Base-by-base conservation (phyloP, 2,113 vertebrate genomes). In the Dasyurus viverrinus region DNA sequence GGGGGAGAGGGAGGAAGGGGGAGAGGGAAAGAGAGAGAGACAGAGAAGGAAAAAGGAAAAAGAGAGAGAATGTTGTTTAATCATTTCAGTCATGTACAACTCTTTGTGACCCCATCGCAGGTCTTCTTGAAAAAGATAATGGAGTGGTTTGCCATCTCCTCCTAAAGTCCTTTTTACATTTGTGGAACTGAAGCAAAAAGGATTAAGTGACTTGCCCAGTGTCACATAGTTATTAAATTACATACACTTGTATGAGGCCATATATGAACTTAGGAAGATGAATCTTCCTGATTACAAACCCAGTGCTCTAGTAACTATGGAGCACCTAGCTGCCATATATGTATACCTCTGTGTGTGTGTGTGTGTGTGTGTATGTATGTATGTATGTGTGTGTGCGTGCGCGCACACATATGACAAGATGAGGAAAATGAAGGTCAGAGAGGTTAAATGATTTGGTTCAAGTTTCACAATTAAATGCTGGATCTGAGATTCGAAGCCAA, bases 331-430 rank as follows among this genome's bases (percentile, higher is more conserved):
- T 36, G 4, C 57, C 27, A 30, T 30, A 3, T 12, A 36, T 68
- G 3, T 16, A 1, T 36, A 0, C 5, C 50, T 50, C 1, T 3
- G 10, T 12, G 8, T 30, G 3, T 14, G 14, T 36, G 54, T 25
- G 23, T 54, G 22, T 54, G 22, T 24, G 54, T 54, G 3, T 3
- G 10, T 12, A 14, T 30, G 3, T 14, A 5, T 36, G 54, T 25
- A 4, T 2, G 10, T 11, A 12, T 30, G 2, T 12, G 14, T 36
- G 54, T 24, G 22, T 54, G 19, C 24, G 19, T 23, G 54, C 24
- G 4, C 27, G 9, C 0, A 68, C 8, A 84, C 19, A 76, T n/a
- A n/a, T 16, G 60, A 16, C 42, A 42, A 84, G 68, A 84, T 8
- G n/a, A 84, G n/a, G 7, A 84, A 42, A 42, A 16, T 84, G 16